Evolutionary conservation across 2,113 vertebrate species (phyloP).

Genomic region (Hystrix brachyura): DNA sequence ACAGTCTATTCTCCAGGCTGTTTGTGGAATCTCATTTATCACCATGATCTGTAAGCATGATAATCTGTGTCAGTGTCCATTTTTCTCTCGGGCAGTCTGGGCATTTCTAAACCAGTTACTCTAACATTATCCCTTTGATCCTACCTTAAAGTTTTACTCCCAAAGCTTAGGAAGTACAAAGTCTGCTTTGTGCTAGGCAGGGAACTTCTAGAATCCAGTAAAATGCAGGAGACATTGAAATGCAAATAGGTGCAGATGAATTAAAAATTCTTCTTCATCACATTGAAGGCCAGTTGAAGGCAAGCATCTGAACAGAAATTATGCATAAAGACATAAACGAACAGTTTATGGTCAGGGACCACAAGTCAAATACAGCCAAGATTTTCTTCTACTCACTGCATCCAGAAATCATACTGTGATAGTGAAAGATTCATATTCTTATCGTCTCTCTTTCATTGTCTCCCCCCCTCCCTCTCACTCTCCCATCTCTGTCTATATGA

Average conservation of each 20-base stretch:
- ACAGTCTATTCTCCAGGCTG: neutral
- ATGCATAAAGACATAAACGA: neutral
- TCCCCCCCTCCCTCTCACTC: no score
- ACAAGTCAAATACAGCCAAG: neutral
- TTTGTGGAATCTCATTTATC: neutral
- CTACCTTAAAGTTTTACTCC: neutral
- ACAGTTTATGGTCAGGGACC: neutral
- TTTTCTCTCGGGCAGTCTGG: neutral
- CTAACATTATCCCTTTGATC: neutral
- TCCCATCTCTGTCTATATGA: no score
- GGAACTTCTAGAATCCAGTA: neutral
- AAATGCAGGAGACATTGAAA: neutral
- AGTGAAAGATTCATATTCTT: neutral
- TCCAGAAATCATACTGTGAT: neutral
- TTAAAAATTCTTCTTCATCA: neutral
- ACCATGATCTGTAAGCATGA: neutral
- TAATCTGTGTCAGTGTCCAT: neutral
- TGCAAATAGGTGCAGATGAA: neutral
- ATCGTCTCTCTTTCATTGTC: neutral
- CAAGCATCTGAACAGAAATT: neutral
- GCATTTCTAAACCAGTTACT: conserved; percentile 58
- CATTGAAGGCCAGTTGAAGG: neutral
- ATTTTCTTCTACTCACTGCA: neutral
- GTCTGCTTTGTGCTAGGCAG: neutral
- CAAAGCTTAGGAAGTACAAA: neutral